Evolutionary conservation across 1,140 invertebrate genomes (phyloP).

Genomic region (Drosophila bifasciata): DNA sequence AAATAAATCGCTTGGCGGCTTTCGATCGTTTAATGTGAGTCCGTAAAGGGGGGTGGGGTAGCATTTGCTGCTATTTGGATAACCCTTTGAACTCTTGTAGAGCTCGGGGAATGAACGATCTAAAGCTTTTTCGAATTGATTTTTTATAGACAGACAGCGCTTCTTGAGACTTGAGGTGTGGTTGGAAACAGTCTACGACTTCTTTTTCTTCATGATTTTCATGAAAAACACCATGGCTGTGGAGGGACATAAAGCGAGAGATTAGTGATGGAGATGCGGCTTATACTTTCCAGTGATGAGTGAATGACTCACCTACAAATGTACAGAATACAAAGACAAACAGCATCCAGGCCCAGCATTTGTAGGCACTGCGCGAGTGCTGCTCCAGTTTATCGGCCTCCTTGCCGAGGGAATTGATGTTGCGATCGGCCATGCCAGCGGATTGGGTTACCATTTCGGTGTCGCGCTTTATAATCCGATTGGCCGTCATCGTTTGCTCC

Average conservation of each 20-base stretch:
- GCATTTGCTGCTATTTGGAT: slow-evolving; percentile 20
- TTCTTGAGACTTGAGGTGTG: neutral
- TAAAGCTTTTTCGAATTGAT: slow-evolving; percentile 11
- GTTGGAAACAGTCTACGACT: slow-evolving; percentile 39
- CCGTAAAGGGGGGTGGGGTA: slow-evolving; percentile 33
- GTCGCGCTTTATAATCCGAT: slow-evolving; percentile 93
- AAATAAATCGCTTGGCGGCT: slow-evolving; percentile 60
- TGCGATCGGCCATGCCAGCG: slow-evolving; percentile 90
- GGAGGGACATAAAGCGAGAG: slow-evolving; percentile 61
- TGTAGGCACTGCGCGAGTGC: slow-evolving; percentile 94
- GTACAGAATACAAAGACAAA: slow-evolving; percentile 92
- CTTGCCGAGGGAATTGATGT: slow-evolving; percentile 90
- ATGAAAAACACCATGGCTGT: slow-evolving; percentile 93
- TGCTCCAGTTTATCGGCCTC: slow-evolving; percentile 93
- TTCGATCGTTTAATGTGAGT: slow-evolving; percentile 59
- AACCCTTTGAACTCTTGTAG: slow-evolving; percentile 60
- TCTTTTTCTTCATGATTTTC: slow-evolving; percentile 89
- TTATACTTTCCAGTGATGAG: neutral
- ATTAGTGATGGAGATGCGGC: neutral
- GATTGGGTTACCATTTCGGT: slow-evolving; percentile 93
- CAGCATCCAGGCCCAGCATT: slow-evolving; percentile 97
- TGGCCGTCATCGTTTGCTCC: slow-evolving; percentile 93
- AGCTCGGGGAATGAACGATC: slow-evolving; percentile 4
- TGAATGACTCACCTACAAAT: slow-evolving; percentile 91
- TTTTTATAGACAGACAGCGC: neutral